These are phyloP conservation scores for Clamator glandarius DNA, from an alignment of 2,797 vertebrate species.

Conservation along the genomic window DNA sequence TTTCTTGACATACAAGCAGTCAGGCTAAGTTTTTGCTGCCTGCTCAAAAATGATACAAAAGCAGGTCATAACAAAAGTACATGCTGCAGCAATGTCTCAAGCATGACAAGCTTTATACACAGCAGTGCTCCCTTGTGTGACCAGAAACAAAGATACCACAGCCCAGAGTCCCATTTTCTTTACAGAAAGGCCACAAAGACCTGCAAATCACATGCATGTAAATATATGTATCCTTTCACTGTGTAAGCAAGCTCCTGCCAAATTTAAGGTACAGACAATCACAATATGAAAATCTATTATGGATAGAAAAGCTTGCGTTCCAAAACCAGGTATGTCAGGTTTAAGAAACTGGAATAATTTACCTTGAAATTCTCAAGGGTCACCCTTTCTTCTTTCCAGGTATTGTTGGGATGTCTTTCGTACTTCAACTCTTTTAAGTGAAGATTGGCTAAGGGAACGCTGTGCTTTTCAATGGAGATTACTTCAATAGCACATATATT, in stretches of 20 bases:
- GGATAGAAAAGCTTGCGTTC: neutral
- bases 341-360: neutral
- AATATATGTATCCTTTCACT: neutral
- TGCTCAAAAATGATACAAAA: neutral
- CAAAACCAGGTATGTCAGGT: neutral
- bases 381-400: neutral
- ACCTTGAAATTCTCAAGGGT: neutral
- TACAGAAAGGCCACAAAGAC: neutral
- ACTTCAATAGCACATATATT: neutral
- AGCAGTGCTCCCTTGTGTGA: rapidly evolving
- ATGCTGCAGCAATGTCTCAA: neutral
- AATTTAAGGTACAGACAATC: neutral
- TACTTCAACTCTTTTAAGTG: neutral
- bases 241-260: neutral
- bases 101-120: neutral
- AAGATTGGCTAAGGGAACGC: neutral
- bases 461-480: neutral
- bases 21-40: neutral
- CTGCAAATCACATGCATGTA: neutral
- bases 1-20: neutral
- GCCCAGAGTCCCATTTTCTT: neutral
- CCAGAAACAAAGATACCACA: neutral
- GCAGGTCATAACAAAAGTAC: neutral
- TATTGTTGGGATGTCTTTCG: neutral
- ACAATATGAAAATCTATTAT: neutral